These are phyloP conservation scores for Alcedo quadribrachys DNA, from an alignment of 2,797 vertebrate genomes.

Conservation along the genomic window DNA sequence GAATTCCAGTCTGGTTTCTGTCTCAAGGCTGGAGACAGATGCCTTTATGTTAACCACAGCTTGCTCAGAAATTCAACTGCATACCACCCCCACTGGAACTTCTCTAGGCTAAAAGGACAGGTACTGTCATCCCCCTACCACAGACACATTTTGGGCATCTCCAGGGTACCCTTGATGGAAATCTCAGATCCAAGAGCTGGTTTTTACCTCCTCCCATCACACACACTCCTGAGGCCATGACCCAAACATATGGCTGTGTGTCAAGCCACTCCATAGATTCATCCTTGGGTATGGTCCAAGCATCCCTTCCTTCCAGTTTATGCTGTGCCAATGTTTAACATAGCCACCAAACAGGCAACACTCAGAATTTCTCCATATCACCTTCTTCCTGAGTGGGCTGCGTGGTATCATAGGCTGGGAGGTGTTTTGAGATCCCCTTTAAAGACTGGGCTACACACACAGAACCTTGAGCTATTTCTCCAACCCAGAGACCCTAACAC, in stretches of 20 bases:
- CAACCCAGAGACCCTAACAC: rapidly evolving
- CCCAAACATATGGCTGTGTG: background rate
- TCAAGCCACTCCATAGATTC: background rate
- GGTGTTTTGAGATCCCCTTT: background rate
- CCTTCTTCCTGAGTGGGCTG: background rate
- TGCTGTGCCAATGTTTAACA: background rate
- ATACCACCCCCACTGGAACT: background rate
- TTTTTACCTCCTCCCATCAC: background rate
- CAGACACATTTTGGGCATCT: background rate
- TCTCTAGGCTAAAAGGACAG: background rate
- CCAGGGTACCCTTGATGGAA: background rate
- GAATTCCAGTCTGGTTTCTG: background rate
- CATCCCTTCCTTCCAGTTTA: background rate
- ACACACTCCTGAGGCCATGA: background rate
- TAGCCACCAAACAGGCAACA: background rate
- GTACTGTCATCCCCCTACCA: background rate
- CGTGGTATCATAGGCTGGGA: background rate
- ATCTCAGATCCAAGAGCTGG: background rate
- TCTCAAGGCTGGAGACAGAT: background rate
- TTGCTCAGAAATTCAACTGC: background rate
- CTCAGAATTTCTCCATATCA: background rate
- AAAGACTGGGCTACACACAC: background rate
- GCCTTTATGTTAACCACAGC: background rate
- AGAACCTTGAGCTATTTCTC: background rate
- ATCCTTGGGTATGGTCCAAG: background rate